phyloP scores from a whole-genome alignment of 2,888 invertebrate genomes.

The Archips crataeganus region DNA sequence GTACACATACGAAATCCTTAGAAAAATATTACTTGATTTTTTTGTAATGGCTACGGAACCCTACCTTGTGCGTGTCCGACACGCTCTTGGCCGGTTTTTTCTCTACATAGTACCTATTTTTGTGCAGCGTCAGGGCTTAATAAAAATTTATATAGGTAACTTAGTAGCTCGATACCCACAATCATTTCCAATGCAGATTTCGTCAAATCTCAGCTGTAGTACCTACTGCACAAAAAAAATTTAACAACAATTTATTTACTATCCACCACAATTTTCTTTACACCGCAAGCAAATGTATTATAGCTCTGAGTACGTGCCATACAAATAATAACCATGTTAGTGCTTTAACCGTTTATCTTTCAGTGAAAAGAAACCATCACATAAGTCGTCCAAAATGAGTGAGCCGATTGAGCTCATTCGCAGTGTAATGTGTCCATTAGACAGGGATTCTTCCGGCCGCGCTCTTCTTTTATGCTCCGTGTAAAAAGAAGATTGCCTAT shows the following conservation, averaged over 20 bases:
- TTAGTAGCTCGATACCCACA: neutral
- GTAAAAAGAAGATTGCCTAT: constrained; percentile 35
- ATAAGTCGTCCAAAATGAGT: constrained; percentile 35
- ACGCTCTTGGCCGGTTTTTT: too few species aligned
- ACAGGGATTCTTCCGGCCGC: constrained; percentile 32
- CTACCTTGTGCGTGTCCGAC: too few species aligned
- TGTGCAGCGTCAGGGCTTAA: too few species aligned
- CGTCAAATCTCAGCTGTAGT: neutral
- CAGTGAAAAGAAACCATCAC: constrained; percentile 30
- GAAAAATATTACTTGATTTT: too few species aligned
- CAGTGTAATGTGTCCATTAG: constrained; percentile 37
- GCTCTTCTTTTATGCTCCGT: constrained; percentile 27
- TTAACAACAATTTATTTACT: neutral
- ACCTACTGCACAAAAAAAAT: neutral
- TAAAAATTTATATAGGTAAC: too few species aligned
- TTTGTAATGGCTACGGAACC: too few species aligned
- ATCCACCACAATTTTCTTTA: neutral
- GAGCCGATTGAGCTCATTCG: constrained; percentile 40
- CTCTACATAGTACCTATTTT: too few species aligned
- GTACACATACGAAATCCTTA: too few species aligned
- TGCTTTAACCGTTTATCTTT: constrained; percentile 26
- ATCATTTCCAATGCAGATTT: neutral
- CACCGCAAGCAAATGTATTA: neutral
- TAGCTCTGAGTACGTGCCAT: neutral
- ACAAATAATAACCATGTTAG: neutral